These are phyloP conservation scores for Parnassius mnemosyne DNA, from an alignment of 2,888 invertebrate species.

Conservation along the genomic window DNA sequence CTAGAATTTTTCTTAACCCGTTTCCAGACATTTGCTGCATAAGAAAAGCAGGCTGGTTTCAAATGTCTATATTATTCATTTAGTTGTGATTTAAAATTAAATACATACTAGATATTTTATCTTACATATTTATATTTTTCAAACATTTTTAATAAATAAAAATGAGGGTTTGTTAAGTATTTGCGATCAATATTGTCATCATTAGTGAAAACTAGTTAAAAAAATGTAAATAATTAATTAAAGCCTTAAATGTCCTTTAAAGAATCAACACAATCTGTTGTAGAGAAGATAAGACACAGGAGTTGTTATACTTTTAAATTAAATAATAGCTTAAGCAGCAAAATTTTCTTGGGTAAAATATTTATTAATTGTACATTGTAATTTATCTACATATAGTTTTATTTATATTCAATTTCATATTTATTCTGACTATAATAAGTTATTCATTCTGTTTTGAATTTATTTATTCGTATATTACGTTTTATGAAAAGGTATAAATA, in stretches of 20 bases:
- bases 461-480: constrained; percentile 23
- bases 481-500: constrained; percentile 24
- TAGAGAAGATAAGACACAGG: not conserved
- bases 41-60: too few relatives aligned
- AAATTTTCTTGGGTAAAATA: not conserved
- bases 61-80: too few relatives aligned
- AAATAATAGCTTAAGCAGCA: not conserved
- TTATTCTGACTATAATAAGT: constrained; percentile 22
- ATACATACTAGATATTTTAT: too few relatives aligned
- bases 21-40: too few relatives aligned
- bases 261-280: not conserved
- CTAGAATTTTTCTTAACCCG: too few relatives aligned
- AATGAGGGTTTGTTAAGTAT: too few relatives aligned
- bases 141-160: too few relatives aligned
- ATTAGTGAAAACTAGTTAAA: too few relatives aligned
- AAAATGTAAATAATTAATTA: not conserved
- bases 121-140: too few relatives aligned
- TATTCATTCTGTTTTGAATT: constrained; percentile 22
- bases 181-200: too few relatives aligned
- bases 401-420: constrained; percentile 13
- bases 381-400: constrained; percentile 14
- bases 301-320: not conserved
- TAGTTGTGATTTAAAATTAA: too few relatives aligned
- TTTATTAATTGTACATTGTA: constrained; percentile 12
- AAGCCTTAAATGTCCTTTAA: not conserved